Base-by-base conservation (phyloP, 2,797 vertebrate species). In the Gymnopithys bicolor region DNA sequence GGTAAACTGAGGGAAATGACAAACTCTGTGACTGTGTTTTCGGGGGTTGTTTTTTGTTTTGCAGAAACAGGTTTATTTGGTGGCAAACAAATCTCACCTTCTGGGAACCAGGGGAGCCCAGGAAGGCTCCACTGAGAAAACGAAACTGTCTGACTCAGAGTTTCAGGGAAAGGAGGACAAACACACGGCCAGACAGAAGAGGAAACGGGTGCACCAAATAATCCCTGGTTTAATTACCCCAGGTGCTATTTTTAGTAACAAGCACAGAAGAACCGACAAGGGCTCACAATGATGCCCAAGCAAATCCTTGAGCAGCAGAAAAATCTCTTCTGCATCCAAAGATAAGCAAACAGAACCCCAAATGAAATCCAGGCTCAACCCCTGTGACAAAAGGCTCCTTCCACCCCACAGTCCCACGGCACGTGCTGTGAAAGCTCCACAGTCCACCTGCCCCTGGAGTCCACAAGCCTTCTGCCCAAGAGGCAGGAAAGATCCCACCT, bases 141-240 rank as follows among this genome's bases (percentile, higher is more conserved):
- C 0, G 51, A 96, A 96, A 93, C 58, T 11, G 19, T 33, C 90
- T 96, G 96, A 97, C n/a, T 96, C 96, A 96, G 53, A 95, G 93
- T 96, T 95, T 96, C 94, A 90, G 83, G 24, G 30, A 81, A 77
- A 90, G 70, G n/a, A n/a, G 67, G 9, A 75, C 67, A 96, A 97
- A 95, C 83, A 93, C 37, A 19, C 11, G 0, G 46, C 11, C 2
- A 28, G 82, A 33, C 68, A 75, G 25, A 89, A 39, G 87, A 95
- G 94, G 92, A 91, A 96, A 43, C 46, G 64, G 27, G 46, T 10
- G 13, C 25, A 45, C 45, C 2, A 74, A 90, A 84, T 46, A 78
- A 35, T 60, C 62, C 77, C 68, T 35, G 64, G 8, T 63, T 46
- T 55, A 45, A 49, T 56, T 33, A 35, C n/a, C 35, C 23, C 56